Base-by-base conservation (phyloP, 2,797 vertebrate species). In the Orientallactaga sibirica region DNA sequence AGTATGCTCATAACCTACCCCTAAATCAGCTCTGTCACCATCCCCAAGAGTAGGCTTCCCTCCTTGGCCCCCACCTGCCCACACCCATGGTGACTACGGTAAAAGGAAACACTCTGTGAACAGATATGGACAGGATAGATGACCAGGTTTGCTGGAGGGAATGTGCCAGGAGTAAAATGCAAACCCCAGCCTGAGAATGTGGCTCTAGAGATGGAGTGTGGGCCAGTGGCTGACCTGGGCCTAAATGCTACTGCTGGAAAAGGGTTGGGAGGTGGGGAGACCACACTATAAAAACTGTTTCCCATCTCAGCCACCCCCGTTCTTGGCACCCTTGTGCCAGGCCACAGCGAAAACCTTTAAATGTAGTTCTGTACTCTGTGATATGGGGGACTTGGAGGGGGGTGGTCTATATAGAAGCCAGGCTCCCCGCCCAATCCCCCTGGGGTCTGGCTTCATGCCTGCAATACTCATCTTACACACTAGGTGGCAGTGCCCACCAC, bases 401-500 rank as follows among this genome's bases (percentile, higher is more conserved):
- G 90, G 94, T 93, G 82, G 93, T 97, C 90, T 96, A 95, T 97
- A 75, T 96, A 87, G 96, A 97, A 96, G 96, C 96, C 95, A 95
- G 92, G 87, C 55, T 97, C 77, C 83, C 92, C 96, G 92, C 92
- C 75, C 88, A 78, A 95, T 90, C 73, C 94, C 94, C 93, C 95
- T 91, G 82, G 94, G 95, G 85, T 94, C 97, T 98, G 98, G 98
- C 98, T 98, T 98, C 98, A 98, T 96, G 97, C 98, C 98, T 98
- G 97, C 97, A 97, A 97, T 97, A 98, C 98, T 98, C 87, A 95
- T 94, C 98, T 98, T 97, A 97, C 97, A 98, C 98, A 98, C 99
- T 98, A 98, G 98, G 98, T 98, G 99, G 99, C 99, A 99, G 99
- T 96, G 97, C 99, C 99, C 99, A 99, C 99, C 99, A 99, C 98